A percentile compares a stretch with the other conserved stretches of the same genome.
phyloP scores from a whole-genome alignment of 2,888 invertebrate species.

The Xylophagus ater region DNA sequence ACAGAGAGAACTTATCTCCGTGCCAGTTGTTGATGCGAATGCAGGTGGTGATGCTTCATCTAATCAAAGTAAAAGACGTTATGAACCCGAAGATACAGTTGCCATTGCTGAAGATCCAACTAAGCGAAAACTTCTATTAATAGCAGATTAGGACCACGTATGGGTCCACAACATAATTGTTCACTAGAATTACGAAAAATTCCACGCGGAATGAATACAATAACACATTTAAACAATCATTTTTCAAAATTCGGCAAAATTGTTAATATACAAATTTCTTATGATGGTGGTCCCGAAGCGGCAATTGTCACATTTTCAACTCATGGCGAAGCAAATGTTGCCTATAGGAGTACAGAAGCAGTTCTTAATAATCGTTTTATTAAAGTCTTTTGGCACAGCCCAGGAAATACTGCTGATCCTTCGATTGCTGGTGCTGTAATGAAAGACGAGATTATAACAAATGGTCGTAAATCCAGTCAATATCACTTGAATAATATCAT shows the following conservation, averaged over 20 bases:
- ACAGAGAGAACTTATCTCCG: slow-evolving; percentile 62
- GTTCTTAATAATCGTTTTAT: slow-evolving; percentile 97
- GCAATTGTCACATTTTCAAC: slow-evolving; percentile 87
- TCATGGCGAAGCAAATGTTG: slow-evolving; percentile 84
- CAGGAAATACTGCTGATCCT: slow-evolving; percentile 19
- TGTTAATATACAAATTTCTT: slow-evolving; percentile 84
- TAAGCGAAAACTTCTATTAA: slow-evolving; percentile 60
- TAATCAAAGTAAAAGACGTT: slow-evolving; percentile 31
- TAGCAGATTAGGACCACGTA: slow-evolving; percentile 56
- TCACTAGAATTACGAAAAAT: slow-evolving; percentile 88
- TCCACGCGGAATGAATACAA: slow-evolving; percentile 85
- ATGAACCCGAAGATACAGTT: slow-evolving; percentile 36
- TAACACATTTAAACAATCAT: slow-evolving; percentile 91
- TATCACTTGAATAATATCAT: slow-evolving; percentile 36
- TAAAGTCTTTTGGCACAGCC: slow-evolving; percentile 89
- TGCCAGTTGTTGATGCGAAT: slow-evolving; percentile 52
- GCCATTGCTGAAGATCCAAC: slow-evolving; percentile 39
- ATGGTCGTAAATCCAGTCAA: slow-evolving; percentile 31
- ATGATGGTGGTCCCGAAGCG: slow-evolving; percentile 81
- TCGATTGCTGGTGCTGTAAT: slow-evolving; percentile 13
- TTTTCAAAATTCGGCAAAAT: slow-evolving; percentile 95
- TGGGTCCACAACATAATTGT: slow-evolving; percentile 51
- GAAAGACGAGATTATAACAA: slow-evolving; percentile 21
- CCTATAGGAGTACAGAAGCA: slow-evolving; percentile 92
- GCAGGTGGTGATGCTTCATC: slow-evolving; percentile 28